Conservation (phyloP, 2,888 invertebrate species). For the Mechanitis mazaeus region DNA sequence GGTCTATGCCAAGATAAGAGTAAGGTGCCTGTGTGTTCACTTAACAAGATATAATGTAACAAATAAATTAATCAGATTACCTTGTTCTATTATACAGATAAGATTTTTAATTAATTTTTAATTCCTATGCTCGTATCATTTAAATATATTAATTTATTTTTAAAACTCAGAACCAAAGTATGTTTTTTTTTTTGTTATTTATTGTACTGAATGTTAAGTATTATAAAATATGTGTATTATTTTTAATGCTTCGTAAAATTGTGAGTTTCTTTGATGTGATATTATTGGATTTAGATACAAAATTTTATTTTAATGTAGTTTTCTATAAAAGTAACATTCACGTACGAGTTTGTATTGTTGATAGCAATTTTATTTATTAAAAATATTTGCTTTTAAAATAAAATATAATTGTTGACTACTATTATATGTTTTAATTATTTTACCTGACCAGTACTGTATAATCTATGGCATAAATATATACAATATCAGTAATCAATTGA, state of each 20-base stretch:
- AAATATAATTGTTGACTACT: conserved; percentile 72
- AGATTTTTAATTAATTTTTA: background rate
- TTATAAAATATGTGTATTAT: conserved; percentile 48
- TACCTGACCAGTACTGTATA: too few relatives aligned
- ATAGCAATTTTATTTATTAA: conserved; percentile 54
- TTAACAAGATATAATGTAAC: conserved; percentile 28
- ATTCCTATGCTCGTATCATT: conserved; percentile 8
- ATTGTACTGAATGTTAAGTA: conserved; percentile 38
- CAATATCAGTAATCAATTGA: too few relatives aligned
- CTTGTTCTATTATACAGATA: too few relatives aligned
- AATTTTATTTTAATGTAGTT: conserved; percentile 23
- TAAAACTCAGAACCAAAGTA: conserved; percentile 64
- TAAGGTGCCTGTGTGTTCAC: conserved; percentile 74
- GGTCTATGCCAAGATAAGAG: conserved; percentile 61
- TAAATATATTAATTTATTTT: conserved; percentile 32
- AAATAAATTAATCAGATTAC: too few relatives aligned
- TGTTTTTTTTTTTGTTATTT: conserved; percentile 34
- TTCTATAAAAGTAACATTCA: conserved; percentile 26
- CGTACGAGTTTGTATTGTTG: conserved; percentile 52
- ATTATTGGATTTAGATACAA: conserved; percentile 15
- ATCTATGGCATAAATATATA: too few relatives aligned
- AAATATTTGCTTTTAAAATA: conserved; percentile 64
- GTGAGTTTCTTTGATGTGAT: conserved; percentile 37
- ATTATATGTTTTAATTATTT: background rate
- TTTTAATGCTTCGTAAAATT: conserved; percentile 43